Base-by-base conservation (phyloP, 2,888 invertebrate species). In the Cerastis leucographa region DNA sequence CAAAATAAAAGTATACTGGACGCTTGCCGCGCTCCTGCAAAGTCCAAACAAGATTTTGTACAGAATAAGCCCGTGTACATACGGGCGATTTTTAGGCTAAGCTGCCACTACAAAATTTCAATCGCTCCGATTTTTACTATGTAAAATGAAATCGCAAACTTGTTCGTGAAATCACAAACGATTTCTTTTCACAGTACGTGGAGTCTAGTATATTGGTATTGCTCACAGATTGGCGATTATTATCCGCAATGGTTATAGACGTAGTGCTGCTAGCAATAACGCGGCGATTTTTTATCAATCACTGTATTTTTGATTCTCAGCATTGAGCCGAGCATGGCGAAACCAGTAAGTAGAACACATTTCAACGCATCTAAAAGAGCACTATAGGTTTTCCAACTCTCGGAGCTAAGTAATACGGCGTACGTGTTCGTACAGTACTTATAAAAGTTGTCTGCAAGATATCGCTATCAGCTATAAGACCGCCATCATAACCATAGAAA, bases 1-100 rank as follows among this genome's bases (percentile, higher is more conserved):
- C 29, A 61, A 77, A 84, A 80, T 71, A 84, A 76, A 75, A 25
- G 59, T 42, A n/a, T n/a, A 54, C 40, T 80, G 70, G 65, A 66
- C 66, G 54, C 61, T 77, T 40, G 59, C 67, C 67, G 76, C n/a
- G n/a, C 67, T 64, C 65, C 35, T 64, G 2, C 64, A n/a, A 42
- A 64, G 42, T 42, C 42, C 64, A 64, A 42, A 42, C 64, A 64
- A 64, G 40, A 42, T 64, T 64, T n/a, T 64, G 14, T 22, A 64
- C 64, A n/a, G 64, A 62, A 40, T 40, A 40, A 22, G 40, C 11
- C 35, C 19, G 4, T 61, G 19, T 29, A 29, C 59, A 2, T 19
- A 61, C 19, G 61, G 61, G 9, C 29, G 35, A 61, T 61, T 35
- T 61, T 35, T 25, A 19, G 29, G 59, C 11, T 61, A 9, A 61